These are phyloP conservation scores for Amiota mariae DNA, from an alignment of 2,888 invertebrate species.

Conservation along the genomic window DNA sequence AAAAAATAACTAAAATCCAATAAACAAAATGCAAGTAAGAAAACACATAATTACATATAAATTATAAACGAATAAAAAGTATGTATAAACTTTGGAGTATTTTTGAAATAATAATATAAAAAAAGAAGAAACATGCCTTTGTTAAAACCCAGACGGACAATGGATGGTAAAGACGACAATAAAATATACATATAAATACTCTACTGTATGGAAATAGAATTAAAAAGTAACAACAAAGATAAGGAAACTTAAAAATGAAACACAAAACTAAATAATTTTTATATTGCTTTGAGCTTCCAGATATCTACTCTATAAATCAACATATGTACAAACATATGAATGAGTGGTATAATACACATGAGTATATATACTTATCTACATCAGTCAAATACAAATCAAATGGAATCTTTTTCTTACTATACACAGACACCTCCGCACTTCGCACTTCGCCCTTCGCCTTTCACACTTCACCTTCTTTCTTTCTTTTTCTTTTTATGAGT, in stretches of 20 bases:
- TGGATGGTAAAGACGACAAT: too few species aligned
- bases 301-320: too few species aligned
- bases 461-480: neutral
- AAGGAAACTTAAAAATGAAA: neutral
- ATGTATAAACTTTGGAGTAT: neutral
- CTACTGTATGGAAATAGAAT: too few species aligned
- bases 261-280: neutral
- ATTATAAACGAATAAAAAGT: too few species aligned
- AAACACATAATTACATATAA: neutral
- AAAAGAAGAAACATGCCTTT: neutral
- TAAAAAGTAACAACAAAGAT: too few species aligned
- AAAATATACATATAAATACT: too few species aligned
- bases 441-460: neutral
- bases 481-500: slow-evolving; percentile 29
- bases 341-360: neutral
- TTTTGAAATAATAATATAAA: neutral
- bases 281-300: too few species aligned
- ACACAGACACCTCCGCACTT: neutral
- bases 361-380: neutral
- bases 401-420: neutral
- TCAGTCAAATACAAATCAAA: neutral
- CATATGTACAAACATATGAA: neutral
- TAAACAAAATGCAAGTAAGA: slow-evolving; percentile 24
- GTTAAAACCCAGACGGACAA: too few species aligned
- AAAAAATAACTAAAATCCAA: slow-evolving; percentile 7